Evolutionary conservation across 2,797 vertebrate species (phyloP), one percentile per base, ranked within the genome.

Genomic region (Chiloscyllium punctatum): DNA sequence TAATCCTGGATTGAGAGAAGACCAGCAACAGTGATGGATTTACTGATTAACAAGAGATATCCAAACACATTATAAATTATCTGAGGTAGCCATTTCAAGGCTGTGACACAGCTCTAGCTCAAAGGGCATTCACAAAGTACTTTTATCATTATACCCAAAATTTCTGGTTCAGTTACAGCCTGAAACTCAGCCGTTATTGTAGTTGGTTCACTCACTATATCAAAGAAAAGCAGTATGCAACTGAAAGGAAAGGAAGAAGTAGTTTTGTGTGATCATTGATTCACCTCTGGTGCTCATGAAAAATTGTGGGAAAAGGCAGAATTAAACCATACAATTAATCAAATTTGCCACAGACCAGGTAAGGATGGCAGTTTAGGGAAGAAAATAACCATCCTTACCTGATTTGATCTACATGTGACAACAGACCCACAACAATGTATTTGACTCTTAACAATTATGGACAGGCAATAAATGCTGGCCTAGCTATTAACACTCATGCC

Each of bases 41-140:
- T 74, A 57, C 77, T 95, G 27, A 95, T 95, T 95, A 77, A 77
- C 48, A 51, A 94, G 48, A n/a, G 15, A 15, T 95, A 18, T 18
- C 11, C 48, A 51, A n/a, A 57, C 48, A n/a, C 88, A 62, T 30
- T 23, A 92, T 90, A 94, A 94, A 94, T 8, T 94, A 48, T 72
- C n/a, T n/a, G 90, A 92, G 90, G 90, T 25, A 23, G 66, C n/a
- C 71, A 95, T 74, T 94, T 95, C 94, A 68, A 94, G 25, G 71
- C 71, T 94, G 94, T 74, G 94, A 95, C 94, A 48, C n/a, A 33
- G 53, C 48, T 68, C 42, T 15, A 77, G 71, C 77, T 95, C 69
- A 95, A 77, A 95, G 69, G 53, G 30, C 71, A 95, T 53, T 48
- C 69, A 95, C 27, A 77, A 77, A 77, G 71, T 74, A 95, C 25